Conservation (phyloP, 2,113 vertebrate species). For the Rhabdomys dilectus region DNA sequence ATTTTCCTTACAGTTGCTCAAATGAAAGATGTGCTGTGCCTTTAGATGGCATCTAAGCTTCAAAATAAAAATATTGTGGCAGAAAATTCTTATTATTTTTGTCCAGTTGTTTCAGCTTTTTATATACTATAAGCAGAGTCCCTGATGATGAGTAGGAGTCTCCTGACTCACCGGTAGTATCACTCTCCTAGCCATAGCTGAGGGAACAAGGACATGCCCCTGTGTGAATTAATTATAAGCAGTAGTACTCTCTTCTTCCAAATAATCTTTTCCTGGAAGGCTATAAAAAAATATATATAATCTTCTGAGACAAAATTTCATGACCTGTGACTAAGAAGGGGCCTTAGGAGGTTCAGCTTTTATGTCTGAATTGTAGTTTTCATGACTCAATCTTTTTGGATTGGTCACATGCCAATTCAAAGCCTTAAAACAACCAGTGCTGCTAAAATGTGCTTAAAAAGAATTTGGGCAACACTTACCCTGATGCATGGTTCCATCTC, state of each 20-base stretch:
- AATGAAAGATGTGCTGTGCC: not conserved
- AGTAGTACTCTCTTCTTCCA: not conserved
- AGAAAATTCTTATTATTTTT: not conserved
- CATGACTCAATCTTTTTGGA: too few species aligned
- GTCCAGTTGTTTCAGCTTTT: not conserved
- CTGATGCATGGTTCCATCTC: not conserved
- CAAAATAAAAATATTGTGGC: not conserved
- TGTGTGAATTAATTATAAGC: not conserved
- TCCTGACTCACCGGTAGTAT: not conserved
- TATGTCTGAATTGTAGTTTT: not conserved
- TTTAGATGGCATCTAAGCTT: not conserved
- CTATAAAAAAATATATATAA: not conserved
- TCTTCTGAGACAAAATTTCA: not conserved
- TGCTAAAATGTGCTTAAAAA: not conserved
- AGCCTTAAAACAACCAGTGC: not conserved
- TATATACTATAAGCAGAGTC: not conserved
- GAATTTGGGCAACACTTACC: not conserved
- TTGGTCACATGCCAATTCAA: not conserved
- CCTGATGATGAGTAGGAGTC: not conserved
- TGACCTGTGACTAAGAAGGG: not conserved
- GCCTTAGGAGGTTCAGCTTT: not conserved
- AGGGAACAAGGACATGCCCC: not conserved
- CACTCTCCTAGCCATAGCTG: not conserved
- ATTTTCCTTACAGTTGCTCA: not conserved
- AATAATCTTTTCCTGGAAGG: not conserved